Base-by-base conservation (phyloP, 1,140 invertebrate genomes). In the Bombus cullumanus region DNA sequence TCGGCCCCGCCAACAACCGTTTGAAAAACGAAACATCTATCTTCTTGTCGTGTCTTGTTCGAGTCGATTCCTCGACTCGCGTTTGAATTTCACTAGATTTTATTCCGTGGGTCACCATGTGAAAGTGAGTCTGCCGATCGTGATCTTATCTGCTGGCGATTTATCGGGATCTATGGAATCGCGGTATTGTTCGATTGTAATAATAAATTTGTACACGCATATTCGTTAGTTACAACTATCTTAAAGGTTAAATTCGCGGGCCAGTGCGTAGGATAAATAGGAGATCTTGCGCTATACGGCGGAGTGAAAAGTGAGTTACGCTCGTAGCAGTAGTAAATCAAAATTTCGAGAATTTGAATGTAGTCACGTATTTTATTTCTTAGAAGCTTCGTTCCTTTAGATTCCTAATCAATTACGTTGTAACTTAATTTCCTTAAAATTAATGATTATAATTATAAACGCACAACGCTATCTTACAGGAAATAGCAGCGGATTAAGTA, bases 31-130 rank as follows among this genome's bases (percentile, higher is more conserved):
- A 53, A 53, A 53, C 47, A 53, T 76, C 74, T 39, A 62, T 31
- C 31, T 41, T 34, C 31, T 34, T 18, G 15, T 41, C 28, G 47
- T 28, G n/a, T 47, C 43, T 5, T 1, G 18, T 18, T 57, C n/a
- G 1, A 53, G 28, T 13, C 74, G 47, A 53, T 53, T 53, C 22
- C 3, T 31, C 41, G n/a, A 53, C 59, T 25, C 25, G 12, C 15
- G 74, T 53, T 39, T 22, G 74, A 75, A 39, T 62, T 62, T 76
- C 74, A 62, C 74, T n/a, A 57, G 59, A n/a, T 62, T 76, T 57
- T 39, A 76, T 76, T 59, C 31, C 47, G 25, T n/a, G 34, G 34
- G 12, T 76, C 74, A 41, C n/a, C 53, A 41, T 5, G 74, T 76
- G 74, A 76, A 76, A 76, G 74, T 6, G 74, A 62, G 34, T 59